phyloP scores from a whole-genome alignment of 2,888 invertebrate species.

The Harpagoxenus sublaevis region DNA sequence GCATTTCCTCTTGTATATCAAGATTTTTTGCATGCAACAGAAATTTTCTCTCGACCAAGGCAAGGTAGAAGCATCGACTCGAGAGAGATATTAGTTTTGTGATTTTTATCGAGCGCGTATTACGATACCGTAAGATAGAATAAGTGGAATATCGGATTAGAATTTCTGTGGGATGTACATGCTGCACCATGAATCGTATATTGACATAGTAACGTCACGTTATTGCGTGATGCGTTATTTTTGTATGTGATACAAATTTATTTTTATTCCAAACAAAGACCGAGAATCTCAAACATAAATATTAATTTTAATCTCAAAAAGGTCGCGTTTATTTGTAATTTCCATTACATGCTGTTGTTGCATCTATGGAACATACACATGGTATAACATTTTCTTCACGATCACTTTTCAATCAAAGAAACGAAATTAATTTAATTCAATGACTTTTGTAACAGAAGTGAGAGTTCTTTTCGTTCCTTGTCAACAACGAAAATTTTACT shows the following conservation, averaged over 20 bases:
- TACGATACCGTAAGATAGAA: background rate
- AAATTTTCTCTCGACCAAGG: constrained; percentile 29
- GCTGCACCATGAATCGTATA: background rate
- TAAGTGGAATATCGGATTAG: constrained; percentile 22
- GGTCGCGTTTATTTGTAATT: constrained; percentile 27
- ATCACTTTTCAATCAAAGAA: background rate
- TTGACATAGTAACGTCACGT: constrained; percentile 4
- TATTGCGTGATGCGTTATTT: background rate
- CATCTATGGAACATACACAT: background rate
- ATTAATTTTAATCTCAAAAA: constrained; percentile 18
- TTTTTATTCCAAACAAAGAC: background rate
- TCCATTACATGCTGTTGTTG: background rate
- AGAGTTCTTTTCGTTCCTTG: background rate
- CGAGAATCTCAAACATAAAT: constrained; percentile 29
- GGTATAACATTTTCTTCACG: background rate
- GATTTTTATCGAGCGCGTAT: constrained; percentile 25
- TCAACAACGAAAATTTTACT: constrained; percentile 6
- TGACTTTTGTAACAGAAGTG: background rate
- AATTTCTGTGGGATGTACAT: background rate
- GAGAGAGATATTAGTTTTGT: constrained; percentile 16
- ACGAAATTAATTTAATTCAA: constrained; percentile 14
- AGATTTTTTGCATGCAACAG: background rate
- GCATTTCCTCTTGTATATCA: background rate
- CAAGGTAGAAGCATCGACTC: background rate
- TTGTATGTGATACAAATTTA: constrained; percentile 23